Conservation (phyloP, 1,140 invertebrate genomes). For the Parapsyche elsis region DNA sequence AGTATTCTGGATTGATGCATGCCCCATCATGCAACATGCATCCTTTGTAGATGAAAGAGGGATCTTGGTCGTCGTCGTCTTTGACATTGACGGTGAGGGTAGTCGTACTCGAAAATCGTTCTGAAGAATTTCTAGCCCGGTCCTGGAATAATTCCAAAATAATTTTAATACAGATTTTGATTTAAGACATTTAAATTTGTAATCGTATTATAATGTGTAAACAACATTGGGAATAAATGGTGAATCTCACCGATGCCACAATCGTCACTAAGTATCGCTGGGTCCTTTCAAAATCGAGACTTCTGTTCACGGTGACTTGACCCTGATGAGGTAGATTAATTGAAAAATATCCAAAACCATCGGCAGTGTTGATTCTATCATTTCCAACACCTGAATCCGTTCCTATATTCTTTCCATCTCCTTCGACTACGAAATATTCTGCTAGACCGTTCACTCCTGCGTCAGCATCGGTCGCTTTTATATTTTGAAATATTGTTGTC, state of each 20-base stretch:
- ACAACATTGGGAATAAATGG: neutral
- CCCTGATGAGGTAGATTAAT: constrained; percentile 91
- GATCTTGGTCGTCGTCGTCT: constrained; percentile 91
- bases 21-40: constrained; percentile 81
- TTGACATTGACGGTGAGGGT: constrained; percentile 87
- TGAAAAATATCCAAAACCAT: constrained; percentile 84
- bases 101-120: constrained; percentile 82
- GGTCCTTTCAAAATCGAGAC: constrained; percentile 89
- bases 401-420: constrained; percentile 64
- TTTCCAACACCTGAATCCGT: constrained; percentile 64
- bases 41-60: constrained; percentile 86
- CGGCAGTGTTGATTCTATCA: constrained; percentile 73
- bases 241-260: constrained; percentile 84
- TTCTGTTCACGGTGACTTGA: constrained; percentile 88
- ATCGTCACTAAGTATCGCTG: constrained; percentile 90
- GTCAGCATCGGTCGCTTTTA: constrained; percentile 86
- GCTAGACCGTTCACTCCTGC: constrained; percentile 87
- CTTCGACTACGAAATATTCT: constrained; percentile 80
- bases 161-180: neutral
- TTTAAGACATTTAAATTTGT: constrained; percentile 6
- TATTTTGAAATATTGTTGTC: constrained; percentile 85
- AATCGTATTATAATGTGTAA: constrained; percentile 20
- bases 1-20: constrained; percentile 86
- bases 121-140: constrained; percentile 79
- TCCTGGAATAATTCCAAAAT: constrained; percentile 76